These are phyloP conservation scores for Lagorchestes hirsutus DNA, from an alignment of 2,797 vertebrate genomes.

Conservation along the genomic window DNA sequence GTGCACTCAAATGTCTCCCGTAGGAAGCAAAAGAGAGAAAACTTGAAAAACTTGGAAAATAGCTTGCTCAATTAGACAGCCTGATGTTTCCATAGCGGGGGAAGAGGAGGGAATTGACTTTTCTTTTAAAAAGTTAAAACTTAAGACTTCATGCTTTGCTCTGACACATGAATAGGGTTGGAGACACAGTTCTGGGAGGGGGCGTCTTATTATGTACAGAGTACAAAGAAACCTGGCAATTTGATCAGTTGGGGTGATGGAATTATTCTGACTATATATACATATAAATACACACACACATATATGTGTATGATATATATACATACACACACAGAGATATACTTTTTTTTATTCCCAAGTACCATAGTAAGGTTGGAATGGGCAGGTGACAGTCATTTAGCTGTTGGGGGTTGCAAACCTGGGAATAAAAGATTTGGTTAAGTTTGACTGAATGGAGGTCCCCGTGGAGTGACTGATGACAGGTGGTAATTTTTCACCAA, in stretches of 20 bases:
- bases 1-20: background rate
- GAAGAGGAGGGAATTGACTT: conserved; percentile 28
- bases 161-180: conserved; percentile 49
- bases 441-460: conserved; percentile 72
- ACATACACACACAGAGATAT: background rate
- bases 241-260: conserved; percentile 50
- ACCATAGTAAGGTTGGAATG: conserved; percentile 61
- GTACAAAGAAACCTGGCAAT: conserved; percentile 66
- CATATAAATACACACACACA: background rate
- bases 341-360: background rate
- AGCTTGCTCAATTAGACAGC: conserved; percentile 9
- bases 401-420: conserved; percentile 49
- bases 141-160: conserved; percentile 47
- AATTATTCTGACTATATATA: conserved; percentile 43
- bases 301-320: background rate
- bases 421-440: conserved; percentile 72
- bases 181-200: background rate
- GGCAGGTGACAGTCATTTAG: conserved; percentile 29
- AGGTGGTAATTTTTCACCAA: conserved; percentile 77
- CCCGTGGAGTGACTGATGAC: conserved; percentile 63
- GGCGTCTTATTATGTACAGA: conserved; percentile 36
- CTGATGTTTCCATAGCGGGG: conserved; percentile 36
- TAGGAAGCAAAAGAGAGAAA: conserved; percentile 3
- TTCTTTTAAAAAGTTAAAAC: conserved; percentile 25
- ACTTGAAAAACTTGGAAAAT: conserved; percentile 41